Conservation (phyloP, 2,888 invertebrate genomes). For the Crossocerus cetratus region DNA sequence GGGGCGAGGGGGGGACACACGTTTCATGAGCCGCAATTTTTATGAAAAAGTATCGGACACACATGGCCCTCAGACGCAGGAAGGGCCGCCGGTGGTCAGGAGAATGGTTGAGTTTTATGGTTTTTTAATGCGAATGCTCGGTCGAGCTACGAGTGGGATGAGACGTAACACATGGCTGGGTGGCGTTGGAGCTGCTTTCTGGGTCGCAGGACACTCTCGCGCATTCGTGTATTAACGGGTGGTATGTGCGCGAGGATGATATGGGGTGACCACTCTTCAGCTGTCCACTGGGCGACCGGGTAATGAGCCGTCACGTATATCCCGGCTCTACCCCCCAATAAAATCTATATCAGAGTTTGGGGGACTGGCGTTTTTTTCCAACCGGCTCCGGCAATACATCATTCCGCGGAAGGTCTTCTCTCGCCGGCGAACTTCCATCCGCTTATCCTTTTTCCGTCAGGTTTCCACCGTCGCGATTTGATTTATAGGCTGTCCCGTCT, state of each 20-base stretch:
- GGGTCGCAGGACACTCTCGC: slow-evolving; percentile 33
- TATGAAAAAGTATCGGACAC: slow-evolving; percentile 54
- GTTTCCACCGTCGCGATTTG: slow-evolving; percentile 39
- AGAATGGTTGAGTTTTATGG: slow-evolving; percentile 70
- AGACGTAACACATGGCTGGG: slow-evolving; percentile 66
- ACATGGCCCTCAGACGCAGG: slow-evolving; percentile 51
- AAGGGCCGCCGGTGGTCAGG: slow-evolving; percentile 48
- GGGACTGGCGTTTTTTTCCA: slow-evolving; percentile 45
- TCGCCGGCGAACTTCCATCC: slow-evolving; percentile 28
- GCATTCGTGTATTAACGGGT: slow-evolving; percentile 9
- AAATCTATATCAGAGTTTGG: slow-evolving; percentile 70
- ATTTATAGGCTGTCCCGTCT: slow-evolving; percentile 46
- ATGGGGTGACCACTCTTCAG: slow-evolving; percentile 55
- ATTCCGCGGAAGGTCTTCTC: slow-evolving; percentile 40
- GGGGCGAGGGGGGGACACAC: slow-evolving; percentile 21
- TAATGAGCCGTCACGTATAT: slow-evolving; percentile 72
- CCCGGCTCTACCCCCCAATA: slow-evolving; percentile 64
- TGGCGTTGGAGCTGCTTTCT: slow-evolving; percentile 39
- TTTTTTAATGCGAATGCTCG: slow-evolving; percentile 74
- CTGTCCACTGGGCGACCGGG: slow-evolving; percentile 66
- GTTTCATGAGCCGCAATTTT: slow-evolving; percentile 51
- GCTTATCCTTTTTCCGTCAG: slow-evolving; percentile 46
- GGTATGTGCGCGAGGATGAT: slow-evolving; percentile 21
- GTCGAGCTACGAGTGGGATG: slow-evolving; percentile 54
- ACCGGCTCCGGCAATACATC: slow-evolving; percentile 57